Evolutionary conservation across 2,888 invertebrate genomes (phyloP), one percentile per base, ranked within the genome.

Genomic region (Lasioglossum oenotherae): DNA sequence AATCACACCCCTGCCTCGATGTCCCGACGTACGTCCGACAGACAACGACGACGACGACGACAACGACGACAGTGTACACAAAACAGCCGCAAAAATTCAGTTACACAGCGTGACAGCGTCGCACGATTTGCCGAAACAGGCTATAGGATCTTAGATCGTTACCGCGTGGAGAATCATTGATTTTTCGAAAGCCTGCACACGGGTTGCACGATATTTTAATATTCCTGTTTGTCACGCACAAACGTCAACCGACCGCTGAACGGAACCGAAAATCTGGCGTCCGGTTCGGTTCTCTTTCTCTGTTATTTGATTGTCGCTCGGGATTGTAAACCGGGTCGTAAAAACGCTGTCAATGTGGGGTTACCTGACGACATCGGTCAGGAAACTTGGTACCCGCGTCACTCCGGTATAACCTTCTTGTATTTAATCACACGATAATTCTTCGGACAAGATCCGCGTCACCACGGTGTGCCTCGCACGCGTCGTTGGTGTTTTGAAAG

Each of bases 401-500:
- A 84, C 90, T 75, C 57, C 73, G 64, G 31, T 46, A 75, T 76
- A 71, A 73, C 44, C 82, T 57, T 67, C 69, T 16, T 69, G 73
- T 84, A 80, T 82, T 80, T 86, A 72, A 78, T 76, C 67, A 60
- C 69, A 57, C 69, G 81, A 77, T 74, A 75, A 86, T 80, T 76
- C 80, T 71, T 74, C 64, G 82, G 57, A 81, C 35, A 69, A 76
- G 88, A 80, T 78, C 72, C 74, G 84, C 88, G 88, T 81, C 79
- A 87, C 85, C 79, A 86, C 89, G 90, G 87, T 86, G 87, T 88
- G 87, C 88, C 90, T 89, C 88, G 92, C 92, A 91, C 93, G 93
- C 92, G 92, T 91, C 91, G 92, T 91, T 85, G 92, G 91, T 93
- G 93, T 93, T 94, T 93, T 93, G 93, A 94, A 94, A 92, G 93